These are phyloP conservation scores for Steatocranus sp. DNA, from an alignment of 2,797 vertebrate genomes.

Conservation along the genomic window DNA sequence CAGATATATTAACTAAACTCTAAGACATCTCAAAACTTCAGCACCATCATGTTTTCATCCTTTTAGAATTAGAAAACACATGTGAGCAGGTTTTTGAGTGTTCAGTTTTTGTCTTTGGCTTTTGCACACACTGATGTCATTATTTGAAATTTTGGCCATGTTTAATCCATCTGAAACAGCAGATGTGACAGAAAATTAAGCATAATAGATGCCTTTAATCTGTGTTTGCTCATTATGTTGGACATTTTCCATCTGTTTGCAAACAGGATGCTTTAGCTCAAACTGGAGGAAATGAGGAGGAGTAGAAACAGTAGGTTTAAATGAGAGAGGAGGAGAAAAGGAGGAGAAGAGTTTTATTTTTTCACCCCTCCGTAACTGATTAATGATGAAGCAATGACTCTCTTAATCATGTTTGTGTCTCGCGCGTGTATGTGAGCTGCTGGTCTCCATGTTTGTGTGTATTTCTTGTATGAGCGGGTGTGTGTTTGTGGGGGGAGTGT, in stretches of 20 bases:
- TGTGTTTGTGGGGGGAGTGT: neutral
- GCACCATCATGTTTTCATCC: neutral
- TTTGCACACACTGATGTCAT: neutral
- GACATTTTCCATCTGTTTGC: neutral
- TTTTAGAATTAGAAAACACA: neutral
- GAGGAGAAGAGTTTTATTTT: neutral
- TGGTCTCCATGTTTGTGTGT: neutral
- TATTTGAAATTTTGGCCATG: neutral
- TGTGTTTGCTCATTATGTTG: neutral
- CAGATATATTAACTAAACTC: neutral
- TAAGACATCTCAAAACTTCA: neutral
- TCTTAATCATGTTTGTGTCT: conserved; percentile 31
- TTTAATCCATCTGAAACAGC: neutral
- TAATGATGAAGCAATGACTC: conserved; percentile 31
- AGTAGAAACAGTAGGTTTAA: neutral
- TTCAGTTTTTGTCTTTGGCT: neutral
- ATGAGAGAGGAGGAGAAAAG: neutral
- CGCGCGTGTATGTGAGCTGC: neutral
- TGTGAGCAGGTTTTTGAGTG: neutral
- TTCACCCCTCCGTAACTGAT: conserved; percentile 18
- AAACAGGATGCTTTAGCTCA: neutral
- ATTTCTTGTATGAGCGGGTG: neutral
- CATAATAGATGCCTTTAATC: neutral
- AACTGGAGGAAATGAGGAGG: neutral
- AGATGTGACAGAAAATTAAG: neutral